Evolutionary conservation across 2,113 vertebrate species (phyloP), one percentile per base, ranked within the genome.

Genomic region (Syngnathus typhle): DNA sequence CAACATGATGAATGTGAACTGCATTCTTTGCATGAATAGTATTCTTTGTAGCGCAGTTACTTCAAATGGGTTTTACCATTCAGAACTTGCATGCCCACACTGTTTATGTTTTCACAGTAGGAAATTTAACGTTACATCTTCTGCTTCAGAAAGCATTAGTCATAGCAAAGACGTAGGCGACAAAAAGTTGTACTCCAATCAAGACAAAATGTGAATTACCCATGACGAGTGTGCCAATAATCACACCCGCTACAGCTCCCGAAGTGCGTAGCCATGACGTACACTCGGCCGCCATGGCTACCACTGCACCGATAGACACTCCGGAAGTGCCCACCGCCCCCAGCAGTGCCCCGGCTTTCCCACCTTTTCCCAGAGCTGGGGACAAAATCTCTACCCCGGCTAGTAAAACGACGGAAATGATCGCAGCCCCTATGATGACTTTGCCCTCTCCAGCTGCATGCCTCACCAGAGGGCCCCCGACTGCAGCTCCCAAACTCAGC

Each of bases 101-200:
- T 47, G 44, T 47, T 7, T 58, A 1, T 16, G 4, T 9, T 36
- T 58, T 5, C 13, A 15, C 10, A 23, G 10, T 23, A 9, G 2
- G 1, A 16, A 41, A 10, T 13, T 21, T n/a, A 1, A 46, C 44
- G 5, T 13, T 47, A 18, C 13, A 61, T 68, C 11, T n/a, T 11
- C 27, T 61, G 6, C 55, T 10, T 82, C 74, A 89, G 37, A 80
- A 83, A 4, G 84, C 77, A 52, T 84, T 84, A 58, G 71, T 86
- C 84, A 82, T 87, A 12, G 88, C 80, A 58, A 89, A 91, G 2
- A 88, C 63, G 12, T 76, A 90, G 13, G 79, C 82, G 37, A 88
- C 74, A 12, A 83, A 81, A 21, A 90, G 3, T 43, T 89, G 88
- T 51, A 91, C 64, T 60, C 85, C 85, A 18, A 87, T 84, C 67